These are phyloP conservation scores for Polydesmus complanatus DNA, from an alignment of 2,888 invertebrate species.

Conservation along the genomic window DNA sequence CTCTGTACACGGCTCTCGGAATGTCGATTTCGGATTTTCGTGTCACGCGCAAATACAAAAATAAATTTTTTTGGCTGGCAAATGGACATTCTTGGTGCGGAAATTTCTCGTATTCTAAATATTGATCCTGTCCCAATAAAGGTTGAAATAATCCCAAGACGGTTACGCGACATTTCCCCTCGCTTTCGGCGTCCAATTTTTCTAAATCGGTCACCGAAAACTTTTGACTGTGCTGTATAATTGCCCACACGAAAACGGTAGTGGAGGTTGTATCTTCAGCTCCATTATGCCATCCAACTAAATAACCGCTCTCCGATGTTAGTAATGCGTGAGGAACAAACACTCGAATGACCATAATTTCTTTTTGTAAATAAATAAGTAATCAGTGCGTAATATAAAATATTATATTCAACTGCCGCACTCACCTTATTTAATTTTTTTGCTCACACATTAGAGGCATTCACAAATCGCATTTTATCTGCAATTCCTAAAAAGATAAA, in stretches of 20 bases:
- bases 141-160: neutral
- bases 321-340: constrained; percentile 3
- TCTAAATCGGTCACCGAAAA: neutral
- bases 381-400: no score
- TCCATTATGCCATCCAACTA: neutral
- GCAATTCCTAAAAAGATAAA: no score
- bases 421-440: no score
- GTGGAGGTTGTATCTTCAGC: neutral
- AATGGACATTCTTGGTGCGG: neutral
- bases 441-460: no score
- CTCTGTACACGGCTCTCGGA: neutral
- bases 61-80: neutral
- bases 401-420: no score
- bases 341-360: neutral
- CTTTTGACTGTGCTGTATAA: neutral
- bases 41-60: neutral
- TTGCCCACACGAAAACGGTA: constrained; percentile 1
- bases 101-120: neutral
- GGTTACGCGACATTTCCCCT: neutral
- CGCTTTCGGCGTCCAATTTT: neutral
- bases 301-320: neutral
- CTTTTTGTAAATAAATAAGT: no score
- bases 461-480: no score
- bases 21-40: neutral
- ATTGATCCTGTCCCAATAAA: neutral